Evolutionary conservation across 1,140 invertebrate species (phyloP), one percentile per base, ranked within the genome.

Genomic region (Palaemon carinicauda): DNA sequence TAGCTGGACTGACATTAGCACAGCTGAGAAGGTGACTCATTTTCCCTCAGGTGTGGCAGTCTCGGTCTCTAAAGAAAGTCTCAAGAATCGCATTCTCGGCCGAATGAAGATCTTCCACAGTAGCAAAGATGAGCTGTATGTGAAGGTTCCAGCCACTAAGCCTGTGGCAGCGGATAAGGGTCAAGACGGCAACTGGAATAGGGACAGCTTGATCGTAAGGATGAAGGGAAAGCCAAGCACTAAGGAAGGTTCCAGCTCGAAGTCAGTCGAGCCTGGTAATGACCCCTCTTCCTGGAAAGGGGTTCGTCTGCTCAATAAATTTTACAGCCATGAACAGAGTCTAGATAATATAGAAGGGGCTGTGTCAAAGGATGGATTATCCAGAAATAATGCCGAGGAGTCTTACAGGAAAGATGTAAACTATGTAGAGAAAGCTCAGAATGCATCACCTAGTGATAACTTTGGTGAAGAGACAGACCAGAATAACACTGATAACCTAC

Each of bases 141-240:
- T n/a, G 5, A n/a, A 50, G n/a, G 82, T 41, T 10, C 60, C 27
- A 24, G 53, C 24, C 12, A 21, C 3, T 19, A 77, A 60, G 50
- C 15, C n/a, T 10, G 74, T 51, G 27, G 17, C 51, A 15, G 50
- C 50, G 7, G 74, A 54, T 21, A 69, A n/a, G 14, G 19, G 33
- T 1, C 52, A 74, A 24, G 82, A 60, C 3, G 24, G 31, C 41
- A 60, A 9, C 21, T 41, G 51, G 9, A 75, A 50, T 31, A n/a
- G 51, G 33, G 33, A 0, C 9, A 50, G 65, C 24, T 60, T 83
- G 9, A 75, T 83, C 10, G 50, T 21, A 41, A 71, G 52, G 56
- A 56, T 86, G 74, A 86, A 74, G 19, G 77, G 71, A 12, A 31
- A 53, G 14, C 80, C 80, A 50, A 73, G 19, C 65, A 86, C 77